Conservation (phyloP, 2,797 vertebrate genomes). For the Sphaeramia orbicularis region DNA sequence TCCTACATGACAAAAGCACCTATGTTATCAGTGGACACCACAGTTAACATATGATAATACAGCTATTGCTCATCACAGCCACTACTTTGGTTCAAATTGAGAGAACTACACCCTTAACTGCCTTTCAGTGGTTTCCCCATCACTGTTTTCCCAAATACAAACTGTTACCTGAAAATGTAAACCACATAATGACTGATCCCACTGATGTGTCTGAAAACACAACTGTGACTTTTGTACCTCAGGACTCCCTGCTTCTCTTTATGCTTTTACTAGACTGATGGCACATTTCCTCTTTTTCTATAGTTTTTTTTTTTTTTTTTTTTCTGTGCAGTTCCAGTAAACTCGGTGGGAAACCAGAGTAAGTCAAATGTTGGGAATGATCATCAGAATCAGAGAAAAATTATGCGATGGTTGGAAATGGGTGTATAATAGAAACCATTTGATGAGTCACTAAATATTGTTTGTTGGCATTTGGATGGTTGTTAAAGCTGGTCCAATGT, state of each 20-base stretch:
- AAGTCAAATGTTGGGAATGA: constrained; percentile 21
- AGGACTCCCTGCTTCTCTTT: constrained; percentile 27
- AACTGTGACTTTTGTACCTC: not conserved
- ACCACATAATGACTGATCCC: constrained; percentile 3
- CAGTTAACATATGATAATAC: not conserved
- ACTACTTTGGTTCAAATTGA: constrained; percentile 2
- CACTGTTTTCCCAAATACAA: constrained; percentile 21
- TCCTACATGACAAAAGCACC: not conserved
- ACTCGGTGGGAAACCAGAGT: not conserved
- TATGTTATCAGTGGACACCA: not conserved
- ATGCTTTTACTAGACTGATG: not conserved
- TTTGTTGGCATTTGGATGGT: not conserved
- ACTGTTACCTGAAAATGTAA: constrained; percentile 27
- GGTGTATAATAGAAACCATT: not conserved
- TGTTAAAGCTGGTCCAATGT: not conserved
- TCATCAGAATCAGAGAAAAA: too few species aligned
- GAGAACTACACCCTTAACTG: not conserved
- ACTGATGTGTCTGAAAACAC: constrained; percentile 17
- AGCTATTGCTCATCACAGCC: constrained; percentile 8
- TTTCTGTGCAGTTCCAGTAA: constrained; percentile 32
- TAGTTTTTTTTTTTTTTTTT: too few species aligned
- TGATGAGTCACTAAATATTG: not conserved
- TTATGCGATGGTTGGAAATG: too few species aligned
- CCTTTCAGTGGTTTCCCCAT: constrained; percentile 24
- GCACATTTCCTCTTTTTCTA: constrained; percentile 46